These are phyloP conservation scores for Rotaria socialis DNA, from an alignment of 2,888 invertebrate species.

Conservation along the genomic window DNA sequence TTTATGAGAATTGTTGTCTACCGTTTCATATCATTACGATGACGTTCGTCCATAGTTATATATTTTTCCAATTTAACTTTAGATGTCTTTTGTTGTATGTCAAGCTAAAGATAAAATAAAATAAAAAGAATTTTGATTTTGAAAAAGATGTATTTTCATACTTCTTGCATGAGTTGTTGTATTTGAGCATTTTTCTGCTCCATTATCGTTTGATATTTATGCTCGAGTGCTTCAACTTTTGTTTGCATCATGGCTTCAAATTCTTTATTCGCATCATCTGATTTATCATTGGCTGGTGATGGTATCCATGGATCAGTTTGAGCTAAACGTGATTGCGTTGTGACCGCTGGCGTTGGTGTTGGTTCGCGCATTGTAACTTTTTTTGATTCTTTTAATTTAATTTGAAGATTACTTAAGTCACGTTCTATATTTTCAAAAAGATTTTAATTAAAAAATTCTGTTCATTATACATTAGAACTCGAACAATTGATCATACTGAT, in stretches of 20 bases:
- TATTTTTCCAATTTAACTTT: background rate
- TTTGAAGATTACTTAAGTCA: background rate
- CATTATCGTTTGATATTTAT: background rate
- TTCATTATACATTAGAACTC: no score
- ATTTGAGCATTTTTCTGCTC: constrained; percentile 3
- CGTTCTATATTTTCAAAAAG: background rate
- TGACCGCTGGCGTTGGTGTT: background rate
- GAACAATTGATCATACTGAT: no score
- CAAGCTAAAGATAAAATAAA: background rate
- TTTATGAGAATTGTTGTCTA: background rate
- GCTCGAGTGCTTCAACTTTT: background rate
- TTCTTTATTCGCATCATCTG: background rate
- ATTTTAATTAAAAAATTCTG: no score
- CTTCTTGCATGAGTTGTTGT: background rate
- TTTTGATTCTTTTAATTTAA: background rate
- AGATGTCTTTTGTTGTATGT: background rate
- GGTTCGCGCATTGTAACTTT: background rate
- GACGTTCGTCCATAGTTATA: background rate
- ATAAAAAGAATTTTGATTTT: no score
- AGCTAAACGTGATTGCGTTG: background rate
- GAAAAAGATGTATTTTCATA: background rate
- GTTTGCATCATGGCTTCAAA: background rate
- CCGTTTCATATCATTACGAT: background rate
- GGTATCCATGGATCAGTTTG: background rate
- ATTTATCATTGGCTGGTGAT: background rate